Percentiles rank a stretch among this genome's conserved stretches.
These are phyloP conservation scores for Sturnus vulgaris DNA, from an alignment of 2,113 vertebrate species.

Conservation along the genomic window DNA sequence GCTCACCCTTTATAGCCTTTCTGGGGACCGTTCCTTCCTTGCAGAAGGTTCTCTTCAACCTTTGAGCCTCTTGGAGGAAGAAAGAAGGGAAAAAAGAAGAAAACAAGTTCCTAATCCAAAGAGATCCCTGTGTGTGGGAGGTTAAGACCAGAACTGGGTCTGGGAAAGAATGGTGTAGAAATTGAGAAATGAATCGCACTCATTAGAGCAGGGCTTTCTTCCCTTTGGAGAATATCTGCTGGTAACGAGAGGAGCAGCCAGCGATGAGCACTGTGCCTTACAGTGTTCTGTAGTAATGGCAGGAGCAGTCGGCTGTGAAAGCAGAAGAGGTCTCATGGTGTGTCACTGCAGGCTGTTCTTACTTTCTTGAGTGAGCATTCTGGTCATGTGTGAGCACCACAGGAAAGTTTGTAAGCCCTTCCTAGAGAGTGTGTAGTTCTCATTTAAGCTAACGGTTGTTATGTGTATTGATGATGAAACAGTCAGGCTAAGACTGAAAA, in stretches of 20 bases:
- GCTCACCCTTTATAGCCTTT: background rate
- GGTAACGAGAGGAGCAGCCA: background rate
- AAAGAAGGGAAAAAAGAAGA: background rate
- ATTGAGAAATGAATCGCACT: background rate
- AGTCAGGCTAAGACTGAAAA: background rate
- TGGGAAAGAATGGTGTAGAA: background rate
- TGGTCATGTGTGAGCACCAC: background rate
- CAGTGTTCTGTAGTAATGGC: background rate
- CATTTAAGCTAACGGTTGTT: background rate
- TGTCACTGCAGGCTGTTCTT: background rate
- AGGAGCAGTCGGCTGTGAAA: background rate
- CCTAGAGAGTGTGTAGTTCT: background rate
- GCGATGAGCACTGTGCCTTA: fast-evolving
- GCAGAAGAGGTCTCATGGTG: background rate
- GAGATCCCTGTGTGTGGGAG: background rate
- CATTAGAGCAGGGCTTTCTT: background rate
- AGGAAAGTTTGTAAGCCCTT: background rate
- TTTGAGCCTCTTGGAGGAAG: background rate
- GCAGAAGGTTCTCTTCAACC: background rate
- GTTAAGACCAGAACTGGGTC: background rate
- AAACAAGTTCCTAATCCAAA: background rate
- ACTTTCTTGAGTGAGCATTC: background rate
- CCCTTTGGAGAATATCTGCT: background rate
- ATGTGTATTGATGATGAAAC: background rate
- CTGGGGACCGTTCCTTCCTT: background rate